Conservation (phyloP, 2,888 invertebrate genomes). For the Tetranychus piercei region DNA sequence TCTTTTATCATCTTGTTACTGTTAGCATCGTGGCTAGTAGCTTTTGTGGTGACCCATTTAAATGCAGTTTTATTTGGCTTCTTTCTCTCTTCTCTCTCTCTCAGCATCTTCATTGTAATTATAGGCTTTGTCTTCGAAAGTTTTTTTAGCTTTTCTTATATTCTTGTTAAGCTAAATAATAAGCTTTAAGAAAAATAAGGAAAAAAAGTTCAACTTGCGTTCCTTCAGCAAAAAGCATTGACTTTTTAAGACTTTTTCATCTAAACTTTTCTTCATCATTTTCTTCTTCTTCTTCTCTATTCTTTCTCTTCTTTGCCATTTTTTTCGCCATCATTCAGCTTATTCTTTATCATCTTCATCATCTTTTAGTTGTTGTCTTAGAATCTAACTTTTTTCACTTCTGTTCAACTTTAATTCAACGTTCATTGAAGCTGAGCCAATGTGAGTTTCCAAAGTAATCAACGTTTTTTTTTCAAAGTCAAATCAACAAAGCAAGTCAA, state of each 20-base stretch:
- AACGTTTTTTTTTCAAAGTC: too few species aligned
- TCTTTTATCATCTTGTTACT: neutral
- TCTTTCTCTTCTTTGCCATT: neutral
- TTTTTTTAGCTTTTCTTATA: too few species aligned
- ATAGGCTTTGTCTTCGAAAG: neutral
- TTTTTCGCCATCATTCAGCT: neutral
- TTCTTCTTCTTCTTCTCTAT: neutral
- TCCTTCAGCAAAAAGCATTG: too few species aligned
- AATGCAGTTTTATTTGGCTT: neutral
- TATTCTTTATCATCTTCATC: neutral
- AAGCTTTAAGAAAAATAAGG: too few species aligned
- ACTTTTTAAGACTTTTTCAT: neutral
- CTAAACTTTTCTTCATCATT: neutral
- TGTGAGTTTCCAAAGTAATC: too few species aligned
- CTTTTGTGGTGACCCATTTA: constrained; percentile 1
- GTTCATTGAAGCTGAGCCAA: neutral
- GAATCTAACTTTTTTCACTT: neutral
- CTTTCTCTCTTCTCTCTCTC: neutral
- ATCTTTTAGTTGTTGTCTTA: neutral
- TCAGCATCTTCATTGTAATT: neutral
- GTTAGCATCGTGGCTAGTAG: neutral
- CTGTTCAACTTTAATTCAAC: neutral
- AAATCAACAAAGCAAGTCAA: too few species aligned
- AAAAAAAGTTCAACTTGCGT: too few species aligned
- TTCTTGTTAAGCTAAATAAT: too few species aligned